phyloP scores from a whole-genome alignment of 2,797 vertebrate species.

The Melopsittacus undulatus region DNA sequence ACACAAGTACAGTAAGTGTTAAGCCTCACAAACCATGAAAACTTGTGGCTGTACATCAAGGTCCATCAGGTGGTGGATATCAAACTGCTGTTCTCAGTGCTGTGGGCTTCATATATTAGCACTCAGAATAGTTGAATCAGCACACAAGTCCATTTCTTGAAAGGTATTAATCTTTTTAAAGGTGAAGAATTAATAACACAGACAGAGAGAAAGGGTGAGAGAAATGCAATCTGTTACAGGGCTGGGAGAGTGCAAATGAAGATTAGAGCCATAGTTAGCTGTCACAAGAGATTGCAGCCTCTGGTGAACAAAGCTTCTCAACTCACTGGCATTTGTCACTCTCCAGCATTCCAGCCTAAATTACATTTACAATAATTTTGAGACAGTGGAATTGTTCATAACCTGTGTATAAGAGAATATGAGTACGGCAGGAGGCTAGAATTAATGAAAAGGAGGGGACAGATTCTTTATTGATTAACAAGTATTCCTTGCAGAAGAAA shows the following conservation, averaged over 20 bases:
- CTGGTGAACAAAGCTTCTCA: conserved; percentile 37
- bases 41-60: conserved; percentile 63
- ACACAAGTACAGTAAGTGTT: conserved; percentile 58
- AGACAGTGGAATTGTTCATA: conserved; percentile 28
- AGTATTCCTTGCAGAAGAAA: neutral
- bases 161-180: conserved; percentile 73
- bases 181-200: conserved; percentile 65
- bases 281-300: conserved; percentile 45
- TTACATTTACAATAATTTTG: conserved; percentile 38
- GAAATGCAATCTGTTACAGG: conserved; percentile 56
- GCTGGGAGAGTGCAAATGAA: conserved; percentile 61
- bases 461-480: conserved; percentile 40
- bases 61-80: conserved; percentile 65
- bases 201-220: conserved; percentile 39
- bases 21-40: conserved; percentile 66
- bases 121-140: conserved; percentile 74
- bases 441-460: neutral
- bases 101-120: conserved; percentile 70
- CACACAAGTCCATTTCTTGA: conserved; percentile 72
- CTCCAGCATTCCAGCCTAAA: conserved; percentile 9
- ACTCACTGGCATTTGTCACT: conserved; percentile 43
- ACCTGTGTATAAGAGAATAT: neutral
- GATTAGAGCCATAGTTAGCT: conserved; percentile 61
- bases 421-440: neutral
- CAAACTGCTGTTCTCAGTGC: conserved; percentile 70